Evolutionary conservation across 2,797 vertebrate genomes (phyloP), one percentile per base, ranked within the genome.

Genomic region (Callimico goeldii): DNA sequence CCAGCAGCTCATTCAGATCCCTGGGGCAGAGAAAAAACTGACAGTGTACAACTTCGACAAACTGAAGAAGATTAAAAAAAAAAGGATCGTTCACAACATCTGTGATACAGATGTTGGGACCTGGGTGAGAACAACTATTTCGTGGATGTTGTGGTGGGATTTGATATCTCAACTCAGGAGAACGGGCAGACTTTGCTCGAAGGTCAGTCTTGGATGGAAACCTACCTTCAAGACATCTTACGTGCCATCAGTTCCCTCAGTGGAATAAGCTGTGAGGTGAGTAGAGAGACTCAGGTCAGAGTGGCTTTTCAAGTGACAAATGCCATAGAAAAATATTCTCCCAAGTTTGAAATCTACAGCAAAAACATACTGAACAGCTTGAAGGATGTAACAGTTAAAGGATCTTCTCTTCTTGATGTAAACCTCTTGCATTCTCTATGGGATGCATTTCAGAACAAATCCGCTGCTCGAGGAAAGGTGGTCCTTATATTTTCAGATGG

Each of bases 401-500:
- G 88, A 6, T 91, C 98, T 2, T 98, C 98, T 55, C 92, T 89
- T 26, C 97, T 99, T 28, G 96, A 97, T 0, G 22, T 55, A 19
- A 28, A 93, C 22, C 96, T 97, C 95, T 87, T 99, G 91, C 83
- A 90, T 77, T 98, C 98, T 13, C 97, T 98, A 13, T 98, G 98
- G 98, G 83, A 98, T 41, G 97, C 93, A 0, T 99, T 99, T 94
- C 92, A 98, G 79, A 98, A 97, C 33, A 97, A 97, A 87, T 95
- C 97, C 1, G 96, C 97, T 7, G 93, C 97, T 33, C 96, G 87
- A 75, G 97, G 97, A 95, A 98, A 98, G 98, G 98, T 99, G 91
- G 83, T 97, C 67, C 95, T 98, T 73, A 91, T 98, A 30, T 98
- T 99, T 98, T 98, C 98, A 43, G 98, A 98, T 93, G 98, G 98